Percentiles rank a stretch among this genome's conserved stretches.
Conservation (phyloP, 2,113 vertebrate genomes). For the Brachyistius frenatus region DNA sequence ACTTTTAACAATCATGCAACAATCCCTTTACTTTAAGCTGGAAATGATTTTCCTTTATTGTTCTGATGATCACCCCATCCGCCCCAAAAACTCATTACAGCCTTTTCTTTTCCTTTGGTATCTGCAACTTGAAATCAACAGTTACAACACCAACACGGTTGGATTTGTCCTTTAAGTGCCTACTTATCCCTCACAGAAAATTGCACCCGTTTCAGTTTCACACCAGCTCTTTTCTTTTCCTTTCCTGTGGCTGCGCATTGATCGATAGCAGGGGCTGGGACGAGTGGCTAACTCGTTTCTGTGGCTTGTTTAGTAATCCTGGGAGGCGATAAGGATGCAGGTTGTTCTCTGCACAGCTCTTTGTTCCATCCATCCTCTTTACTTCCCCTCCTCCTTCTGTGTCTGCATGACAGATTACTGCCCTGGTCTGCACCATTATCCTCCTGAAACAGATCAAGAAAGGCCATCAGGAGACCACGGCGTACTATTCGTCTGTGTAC, state of each 20-base stretch:
- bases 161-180: constrained; percentile 21
- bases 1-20: no score
- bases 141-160: background rate
- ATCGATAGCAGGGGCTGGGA: background rate
- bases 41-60: no score
- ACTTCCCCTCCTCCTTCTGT: constrained; percentile 37
- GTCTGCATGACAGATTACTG: constrained; percentile 57
- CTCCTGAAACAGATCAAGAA: constrained; percentile 64
- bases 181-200: background rate
- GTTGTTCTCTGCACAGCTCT: background rate
- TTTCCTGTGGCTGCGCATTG: background rate
- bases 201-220: background rate
- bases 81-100: no score
- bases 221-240: background rate
- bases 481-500: constrained; percentile 57
- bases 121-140: no score
- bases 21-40: no score
- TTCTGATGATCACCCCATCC: no score
- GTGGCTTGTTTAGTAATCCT: constrained; percentile 7
- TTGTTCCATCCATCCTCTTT: constrained; percentile 41
- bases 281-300: background rate
- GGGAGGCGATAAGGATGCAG: background rate
- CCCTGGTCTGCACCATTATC: constrained; percentile 55
- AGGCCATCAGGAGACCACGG: rapidly evolving
- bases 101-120: no score